Evolutionary conservation across 2,888 invertebrate genomes (phyloP), one percentile per base, ranked within the genome.

Genomic region (Oscheius sp.): DNA sequence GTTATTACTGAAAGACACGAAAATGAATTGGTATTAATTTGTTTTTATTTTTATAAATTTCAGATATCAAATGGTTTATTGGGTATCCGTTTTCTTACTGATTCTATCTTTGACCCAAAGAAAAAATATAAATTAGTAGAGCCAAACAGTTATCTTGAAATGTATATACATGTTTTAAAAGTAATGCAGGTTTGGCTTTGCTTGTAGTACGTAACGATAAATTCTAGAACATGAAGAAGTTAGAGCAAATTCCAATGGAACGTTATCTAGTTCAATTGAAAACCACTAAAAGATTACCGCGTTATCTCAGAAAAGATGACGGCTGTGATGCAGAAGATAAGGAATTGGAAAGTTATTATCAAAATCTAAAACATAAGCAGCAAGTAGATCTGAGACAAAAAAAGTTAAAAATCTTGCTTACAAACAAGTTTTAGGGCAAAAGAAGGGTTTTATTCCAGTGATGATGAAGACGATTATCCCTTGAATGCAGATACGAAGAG

Each of bases 101-200:
- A 66, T 14, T 2, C 5, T 14, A 26, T 24, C 4, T 38, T 38
- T 22, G 38, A 41, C 24, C 41, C 30, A 32, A 59, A 59, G 28
- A 49, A 49, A 12, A 17, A 20, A 9, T 80, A 80, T 62, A 14
- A 90, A 0, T 92, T 93, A 91, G 89, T 92, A 1, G 92, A 93
- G 85, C 91, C 92, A 61, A 91, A 90, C 59, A 91, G 92, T 0
- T 94, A 91, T 86, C 93, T 93, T 84, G 93, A 93, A 82, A 92
- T 93, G 0, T 93, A 93, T 84, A 89, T 91, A 72, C 91, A 91
- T 82, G 92, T 92, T 0, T 87, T 92, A 62, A 89, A 89, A 75
- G 91, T 91, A n/a, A 85, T 94, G 28, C 90, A 92, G 81, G 86
- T 87, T 0, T 89, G 91, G 59, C 86, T 87, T 44, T 26, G 26